Base-by-base conservation (phyloP, 2,888 invertebrate species). In the Unio delphinus region DNA sequence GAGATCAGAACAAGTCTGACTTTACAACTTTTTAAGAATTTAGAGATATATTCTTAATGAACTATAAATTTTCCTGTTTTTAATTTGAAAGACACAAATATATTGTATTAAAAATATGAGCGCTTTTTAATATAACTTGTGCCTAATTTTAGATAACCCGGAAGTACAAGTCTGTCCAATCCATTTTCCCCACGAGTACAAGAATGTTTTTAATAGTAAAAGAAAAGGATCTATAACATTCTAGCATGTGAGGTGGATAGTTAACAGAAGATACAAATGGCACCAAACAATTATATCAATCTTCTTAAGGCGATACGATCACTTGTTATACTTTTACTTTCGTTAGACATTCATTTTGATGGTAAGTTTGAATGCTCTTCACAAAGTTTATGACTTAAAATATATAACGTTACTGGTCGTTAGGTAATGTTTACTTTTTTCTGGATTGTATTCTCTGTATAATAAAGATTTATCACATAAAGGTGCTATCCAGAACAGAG, bases 131-230 rank as follows among this genome's bases (percentile, higher is more conserved):
- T 45, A 11, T 45, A 45, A 45, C 45, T 45, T 45, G 3, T 45
- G 45, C 3, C 45, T 45, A 45, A 11, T 45, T 45, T 45, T 45
- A 45, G 15, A 68, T 80, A 74, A 81, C 82, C 84, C 83, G 84
- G 84, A 84, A 83, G 76, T 80, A 70, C 69, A 69, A 26, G 26
- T 73, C 60, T 64, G 70, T 61, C 83, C 83, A 84, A 84, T 84
- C 80, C 74, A 72, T 74, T 69, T 70, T 72, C 62, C 76, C 81
- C 84, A 84, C 84, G 84, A 82, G 75, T 79, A 76, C 66, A 73
- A 69, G 64, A 69, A 70, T 73, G 61, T 34, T 61, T 28, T 58
- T 60, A 30, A 62, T 55, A 56, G 58, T 59, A 20, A 71, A 67
- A 55, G 61, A 64, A 73, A 57, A 28, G 45, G 56, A 23, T 62